These are phyloP conservation scores for Dipodomys ordii DNA, from an alignment of 2,113 vertebrate species.

Conservation along the genomic window DNA sequence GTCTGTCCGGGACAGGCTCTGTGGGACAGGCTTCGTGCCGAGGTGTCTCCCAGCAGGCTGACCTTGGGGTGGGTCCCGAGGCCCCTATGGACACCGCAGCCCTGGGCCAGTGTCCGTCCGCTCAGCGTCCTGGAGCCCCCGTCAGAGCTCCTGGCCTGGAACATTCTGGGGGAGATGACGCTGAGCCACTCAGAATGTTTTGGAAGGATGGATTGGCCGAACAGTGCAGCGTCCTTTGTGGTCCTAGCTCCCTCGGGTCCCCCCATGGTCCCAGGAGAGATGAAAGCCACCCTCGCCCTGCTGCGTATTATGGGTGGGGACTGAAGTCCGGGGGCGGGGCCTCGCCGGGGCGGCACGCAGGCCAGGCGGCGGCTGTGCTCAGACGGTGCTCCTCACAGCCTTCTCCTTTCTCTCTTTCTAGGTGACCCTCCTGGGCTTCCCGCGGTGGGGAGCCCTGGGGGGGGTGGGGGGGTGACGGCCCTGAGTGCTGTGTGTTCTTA, in stretches of 20 bases:
- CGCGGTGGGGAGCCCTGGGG: rapidly evolving
- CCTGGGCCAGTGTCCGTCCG: neutral
- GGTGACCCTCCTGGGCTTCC: neutral
- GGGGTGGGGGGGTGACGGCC: no score
- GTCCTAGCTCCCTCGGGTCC: neutral
- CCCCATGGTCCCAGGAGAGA: neutral
- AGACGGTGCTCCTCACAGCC: neutral
- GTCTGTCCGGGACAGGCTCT: no score
- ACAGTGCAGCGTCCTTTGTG: no score
- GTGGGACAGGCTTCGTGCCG: no score
- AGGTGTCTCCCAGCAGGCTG: neutral
- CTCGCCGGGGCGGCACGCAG: no score
- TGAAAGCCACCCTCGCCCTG: rapidly evolving
- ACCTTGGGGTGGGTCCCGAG: neutral
- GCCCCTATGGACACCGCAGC: neutral
- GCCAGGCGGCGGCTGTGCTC: no score
- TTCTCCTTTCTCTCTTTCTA: no score
- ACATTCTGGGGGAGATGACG: neutral
- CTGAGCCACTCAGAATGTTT: neutral
- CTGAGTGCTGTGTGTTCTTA: no score
- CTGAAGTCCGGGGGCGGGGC: no score
- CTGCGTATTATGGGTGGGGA: neutral
- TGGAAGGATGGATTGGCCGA: neutral
- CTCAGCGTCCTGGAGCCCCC: neutral
- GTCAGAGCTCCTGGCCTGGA: neutral